Evolutionary conservation across 2,888 invertebrate species (phyloP).

Genomic region (Girardia tigrina): DNA sequence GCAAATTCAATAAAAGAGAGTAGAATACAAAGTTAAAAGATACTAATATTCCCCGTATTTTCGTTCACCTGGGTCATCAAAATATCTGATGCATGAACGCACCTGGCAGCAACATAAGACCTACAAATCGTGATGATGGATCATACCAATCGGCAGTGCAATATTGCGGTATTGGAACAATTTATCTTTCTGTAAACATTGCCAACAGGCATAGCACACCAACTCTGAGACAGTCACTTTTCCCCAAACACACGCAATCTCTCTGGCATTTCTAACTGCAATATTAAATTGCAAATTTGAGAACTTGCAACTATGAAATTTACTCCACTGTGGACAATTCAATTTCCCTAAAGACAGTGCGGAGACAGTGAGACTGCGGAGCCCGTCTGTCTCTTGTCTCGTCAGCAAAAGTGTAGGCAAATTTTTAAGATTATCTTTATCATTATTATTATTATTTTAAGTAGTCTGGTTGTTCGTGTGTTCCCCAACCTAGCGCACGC

Average conservation of each 20-base stretch:
- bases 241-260: constrained; percentile 13
- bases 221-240: not conserved
- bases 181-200: not conserved
- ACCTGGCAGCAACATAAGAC: constrained; percentile 2
- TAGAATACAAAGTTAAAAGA: not conserved
- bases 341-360: constrained; percentile 23
- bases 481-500: not conserved
- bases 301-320: constrained; percentile 16
- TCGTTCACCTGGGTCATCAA: constrained; percentile 13
- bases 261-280: constrained; percentile 15
- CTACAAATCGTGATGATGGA: constrained; percentile 20
- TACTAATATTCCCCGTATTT: not conserved
- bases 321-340: constrained; percentile 20
- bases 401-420: constrained; percentile 23
- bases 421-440: constrained; percentile 23
- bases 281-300: constrained; percentile 23
- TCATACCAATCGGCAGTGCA: constrained; percentile 16
- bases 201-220: constrained; percentile 17
- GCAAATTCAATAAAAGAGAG: not conserved
- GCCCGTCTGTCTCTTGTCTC: constrained; percentile 14
- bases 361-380: constrained; percentile 23
- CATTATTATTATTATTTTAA: constrained; percentile 23
- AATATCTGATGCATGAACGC: constrained; percentile 17
- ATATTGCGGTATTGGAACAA: constrained; percentile 23
- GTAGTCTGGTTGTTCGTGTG: constrained; percentile 13